Evolutionary conservation across 2,888 invertebrate species (phyloP).

Genomic region (Pristionchus exspectatus): DNA sequence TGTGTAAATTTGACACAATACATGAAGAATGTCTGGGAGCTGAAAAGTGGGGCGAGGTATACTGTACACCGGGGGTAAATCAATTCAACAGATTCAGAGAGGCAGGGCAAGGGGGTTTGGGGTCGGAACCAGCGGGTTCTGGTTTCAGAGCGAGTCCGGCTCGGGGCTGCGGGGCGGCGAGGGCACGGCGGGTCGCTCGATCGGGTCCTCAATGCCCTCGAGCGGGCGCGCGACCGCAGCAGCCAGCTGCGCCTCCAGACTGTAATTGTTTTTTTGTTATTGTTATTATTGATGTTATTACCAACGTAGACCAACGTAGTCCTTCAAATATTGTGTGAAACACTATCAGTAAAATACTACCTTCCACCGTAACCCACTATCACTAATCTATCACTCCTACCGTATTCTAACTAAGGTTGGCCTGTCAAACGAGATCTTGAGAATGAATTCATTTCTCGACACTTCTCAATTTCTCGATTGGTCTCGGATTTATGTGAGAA

Average conservation of each 20-base stretch:
- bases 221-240: constrained; percentile 7
- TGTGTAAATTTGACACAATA: neutral
- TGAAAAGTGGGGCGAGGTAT: neutral
- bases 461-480: no score
- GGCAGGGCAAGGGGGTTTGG: neutral
- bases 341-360: no score
- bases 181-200: constrained; percentile 50
- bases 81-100: neutral
- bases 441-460: no score
- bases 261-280: constrained; percentile 46
- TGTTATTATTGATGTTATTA: neutral
- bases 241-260: neutral
- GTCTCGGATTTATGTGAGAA: no score
- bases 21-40: neutral
- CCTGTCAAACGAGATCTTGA: no score
- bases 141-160: neutral
- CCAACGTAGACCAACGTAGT: no score
- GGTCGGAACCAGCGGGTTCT: neutral
- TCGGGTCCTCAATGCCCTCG: constrained; percentile 50
- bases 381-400: no score
- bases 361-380: no score
- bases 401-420: no score
- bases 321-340: no score
- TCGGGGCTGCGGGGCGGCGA: constrained; percentile 49
- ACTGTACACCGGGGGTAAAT: neutral